These are phyloP conservation scores for Streblospio benedicti DNA, from an alignment of 1,140 invertebrate species.

Conservation along the genomic window DNA sequence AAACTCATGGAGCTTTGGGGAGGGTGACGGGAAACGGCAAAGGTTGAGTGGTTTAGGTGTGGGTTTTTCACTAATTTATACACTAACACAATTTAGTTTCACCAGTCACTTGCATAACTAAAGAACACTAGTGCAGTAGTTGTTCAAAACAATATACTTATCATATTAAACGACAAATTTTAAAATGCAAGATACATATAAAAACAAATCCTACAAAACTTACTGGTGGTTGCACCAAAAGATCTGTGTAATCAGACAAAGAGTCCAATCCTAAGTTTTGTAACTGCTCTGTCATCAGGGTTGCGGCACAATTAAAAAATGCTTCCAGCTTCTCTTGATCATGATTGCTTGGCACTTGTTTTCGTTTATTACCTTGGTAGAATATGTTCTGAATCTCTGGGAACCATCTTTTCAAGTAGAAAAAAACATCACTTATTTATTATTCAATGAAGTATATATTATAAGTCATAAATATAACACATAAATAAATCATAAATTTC, in stretches of 20 bases:
- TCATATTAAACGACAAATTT: too few species aligned
- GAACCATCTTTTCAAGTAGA: conserved; percentile 49
- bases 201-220: too few species aligned
- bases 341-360: conserved; percentile 61
- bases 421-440: too few species aligned
- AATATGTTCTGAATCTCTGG: conserved; percentile 55
- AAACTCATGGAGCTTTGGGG: too few species aligned
- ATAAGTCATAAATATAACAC: neutral
- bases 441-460: neutral
- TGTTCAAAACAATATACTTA: too few species aligned
- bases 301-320: conserved; percentile 75
- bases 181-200: too few species aligned
- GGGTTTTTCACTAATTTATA: too few species aligned
- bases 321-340: conserved; percentile 58
- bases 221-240: conserved; percentile 66
- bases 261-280: conserved; percentile 71
- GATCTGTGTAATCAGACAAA: conserved; percentile 66
- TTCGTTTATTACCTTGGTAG: conserved; percentile 60
- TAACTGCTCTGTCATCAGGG: conserved; percentile 76
- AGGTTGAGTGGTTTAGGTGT: too few species aligned
- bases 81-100: too few species aligned
- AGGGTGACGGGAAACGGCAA: too few species aligned
- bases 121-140: too few species aligned
- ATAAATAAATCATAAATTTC: neutral
- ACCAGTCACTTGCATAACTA: too few species aligned